Conservation (phyloP, 2,888 invertebrate species). For the Sussaba pulchella region DNA sequence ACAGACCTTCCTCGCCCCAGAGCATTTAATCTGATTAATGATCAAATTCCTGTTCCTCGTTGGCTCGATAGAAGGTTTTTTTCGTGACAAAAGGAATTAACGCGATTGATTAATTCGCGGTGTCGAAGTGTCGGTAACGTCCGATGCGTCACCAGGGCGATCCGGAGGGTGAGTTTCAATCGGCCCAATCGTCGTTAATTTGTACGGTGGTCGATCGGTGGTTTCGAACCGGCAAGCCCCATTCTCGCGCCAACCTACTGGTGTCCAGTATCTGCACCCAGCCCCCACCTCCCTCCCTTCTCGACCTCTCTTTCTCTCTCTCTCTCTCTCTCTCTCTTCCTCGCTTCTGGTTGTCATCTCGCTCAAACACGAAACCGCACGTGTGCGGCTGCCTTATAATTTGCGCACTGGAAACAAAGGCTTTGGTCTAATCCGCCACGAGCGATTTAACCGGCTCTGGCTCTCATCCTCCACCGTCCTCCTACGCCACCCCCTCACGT, state of each 20-base stretch:
- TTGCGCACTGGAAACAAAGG: constrained; percentile 75
- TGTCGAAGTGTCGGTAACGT: constrained; percentile 40
- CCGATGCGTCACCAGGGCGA: constrained; percentile 28
- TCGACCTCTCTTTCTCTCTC: too few species aligned
- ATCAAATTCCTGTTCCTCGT: too few species aligned
- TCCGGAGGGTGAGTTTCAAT: constrained; percentile 64
- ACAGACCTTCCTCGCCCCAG: too few species aligned
- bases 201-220: constrained; percentile 69
- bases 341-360: constrained; percentile 30
- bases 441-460: constrained; percentile 71
- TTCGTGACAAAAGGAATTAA: constrained; percentile 41
- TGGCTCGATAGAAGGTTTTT: neutral
- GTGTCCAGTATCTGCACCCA: too few species aligned
- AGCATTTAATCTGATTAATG: too few species aligned
- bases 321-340: too few species aligned
- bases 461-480: constrained; percentile 14
- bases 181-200: constrained; percentile 72
- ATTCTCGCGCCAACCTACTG: constrained; percentile 56
- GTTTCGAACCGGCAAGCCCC: constrained; percentile 61
- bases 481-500: constrained; percentile 43
- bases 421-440: constrained; percentile 75
- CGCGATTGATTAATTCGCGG: constrained; percentile 53
- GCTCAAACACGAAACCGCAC: constrained; percentile 48
- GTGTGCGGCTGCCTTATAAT: constrained; percentile 73
- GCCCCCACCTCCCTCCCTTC: too few species aligned